Evolutionary conservation across 2,797 vertebrate species (phyloP).

Genomic region (Xerus rutilus): DNA sequence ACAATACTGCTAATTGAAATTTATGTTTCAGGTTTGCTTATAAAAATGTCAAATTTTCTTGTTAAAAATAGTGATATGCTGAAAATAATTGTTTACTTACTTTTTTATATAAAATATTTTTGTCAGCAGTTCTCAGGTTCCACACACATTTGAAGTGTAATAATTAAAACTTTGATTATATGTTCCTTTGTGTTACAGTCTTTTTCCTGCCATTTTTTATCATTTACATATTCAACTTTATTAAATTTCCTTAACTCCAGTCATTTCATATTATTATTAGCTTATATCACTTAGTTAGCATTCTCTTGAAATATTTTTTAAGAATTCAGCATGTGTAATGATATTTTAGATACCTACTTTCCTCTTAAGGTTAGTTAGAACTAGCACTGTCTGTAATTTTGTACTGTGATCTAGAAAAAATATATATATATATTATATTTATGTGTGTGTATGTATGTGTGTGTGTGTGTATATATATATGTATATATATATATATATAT

Average conservation of each 20-base stretch:
- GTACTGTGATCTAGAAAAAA: background rate
- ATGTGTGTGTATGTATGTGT: no score
- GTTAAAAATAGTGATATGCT: background rate
- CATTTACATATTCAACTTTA: background rate
- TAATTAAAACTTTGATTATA: background rate
- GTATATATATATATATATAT: background rate
- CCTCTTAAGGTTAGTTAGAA: background rate
- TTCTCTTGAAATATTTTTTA: background rate
- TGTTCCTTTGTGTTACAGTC: background rate
- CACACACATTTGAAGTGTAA: background rate
- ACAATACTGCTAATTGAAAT: background rate
- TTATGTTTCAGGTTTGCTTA: background rate
- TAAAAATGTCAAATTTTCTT: background rate
- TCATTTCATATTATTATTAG: background rate
- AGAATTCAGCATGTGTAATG: background rate
- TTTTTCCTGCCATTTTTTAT: background rate
- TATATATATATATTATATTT: background rate
- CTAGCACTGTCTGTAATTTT: background rate
- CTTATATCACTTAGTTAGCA: background rate
- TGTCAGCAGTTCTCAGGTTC: background rate
- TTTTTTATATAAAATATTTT: background rate
- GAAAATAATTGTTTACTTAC: background rate
- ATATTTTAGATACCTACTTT: background rate
- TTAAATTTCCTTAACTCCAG: background rate
- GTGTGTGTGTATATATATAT: no score